Base-by-base conservation (phyloP, 2,797 vertebrate genomes). In the Pseudomugil tenellus region DNA sequence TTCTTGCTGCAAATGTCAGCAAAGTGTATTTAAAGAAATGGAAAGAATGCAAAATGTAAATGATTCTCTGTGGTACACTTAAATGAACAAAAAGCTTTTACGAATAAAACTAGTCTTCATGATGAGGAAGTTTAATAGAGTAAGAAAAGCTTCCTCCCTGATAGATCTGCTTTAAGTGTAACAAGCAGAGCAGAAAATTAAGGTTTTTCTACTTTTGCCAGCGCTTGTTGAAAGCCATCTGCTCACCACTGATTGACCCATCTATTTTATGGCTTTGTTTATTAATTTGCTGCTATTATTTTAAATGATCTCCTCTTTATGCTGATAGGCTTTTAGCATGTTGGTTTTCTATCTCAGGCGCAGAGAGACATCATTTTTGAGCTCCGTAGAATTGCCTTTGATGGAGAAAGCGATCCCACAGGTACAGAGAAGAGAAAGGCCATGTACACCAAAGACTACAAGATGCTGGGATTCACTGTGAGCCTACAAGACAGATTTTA, bases 381-480 rank as follows among this genome's bases (percentile, higher is more conserved):
- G 90, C 85, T 99, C 79, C 94, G 98, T 52, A 95, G 97, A 92
- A 96, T 99, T 10, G 98, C 97, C 1, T 99, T 99, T 25, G 98
- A 99, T 25, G 97, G 96, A 7, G 98, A 99, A 72, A 95, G 95
- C 1, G 98, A 99, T 76, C 91, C 95, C 28, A 94, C 80, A 0
- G 96, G 95, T 29, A 96, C 96, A 0, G 98, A 99, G 78, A 98
- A 98, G 73, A 95, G 97, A 78, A 99, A 97, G 93, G 96, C 97
- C 73, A 94, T 98, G 94, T 97, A 98, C 83, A 96, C 96, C 41
- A 98, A 98, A 93, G 98, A 99, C 92, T 99, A 99, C 93, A 99
- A 98, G 93, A 97, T 98, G 95, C 92, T 99, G 66, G 98, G 98
- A 57, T 99, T 99, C 77, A 97, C 95, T 39, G 98, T 99, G 78